Evolutionary conservation across 2,888 invertebrate species (phyloP), one percentile per base, ranked within the genome.

Genomic region (Craniophora ligustri): DNA sequence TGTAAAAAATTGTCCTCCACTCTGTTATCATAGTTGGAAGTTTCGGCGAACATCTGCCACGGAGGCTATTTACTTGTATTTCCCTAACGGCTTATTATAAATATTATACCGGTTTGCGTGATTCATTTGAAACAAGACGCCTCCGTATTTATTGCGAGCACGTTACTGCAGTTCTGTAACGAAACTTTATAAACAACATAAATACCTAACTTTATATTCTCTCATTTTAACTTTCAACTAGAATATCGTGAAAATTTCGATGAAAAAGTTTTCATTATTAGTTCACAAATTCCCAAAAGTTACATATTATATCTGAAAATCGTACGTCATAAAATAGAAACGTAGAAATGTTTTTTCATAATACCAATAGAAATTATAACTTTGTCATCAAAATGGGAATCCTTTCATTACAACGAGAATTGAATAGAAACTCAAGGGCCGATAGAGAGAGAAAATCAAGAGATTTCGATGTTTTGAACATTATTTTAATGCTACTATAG

Each of bases 1-100:
- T 73, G 57, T 75, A 77, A 80, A 78, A 84, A 83, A 81, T 66
- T 69, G 76, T 57, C 60, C 72, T 60, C 69, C 62, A 62, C 67
- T 69, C 58, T 49, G 68, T 73, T 70, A 69, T 66, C 67, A 70
- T 70, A 71, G 73, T 72, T 67, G 55, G 50, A 49, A 50, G 42
- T 67, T 72, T 54, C 21, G 51, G 28, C 11, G 35, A 64, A 50
- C 58, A 65, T 71, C 63, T 69, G 63, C 50, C 42, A 26, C 42
- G 23, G 28, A 64, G 68, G 59, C 63, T 62, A 66, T 72, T 78
- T 67, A 38, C 40, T 67, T 32, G 54, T 72, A 81, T 81, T 81
- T 82, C 78, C 78, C 75, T 65, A 55, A 72, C 49, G 77, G 47
- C 66, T 74, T 72, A 73, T 80, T 75, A 73, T 61, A 74, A 75